These are phyloP conservation scores for Phenganax stokvisi DNA, from an alignment of 92 coral and sea anemone species.

Conservation along the genomic window DNA sequence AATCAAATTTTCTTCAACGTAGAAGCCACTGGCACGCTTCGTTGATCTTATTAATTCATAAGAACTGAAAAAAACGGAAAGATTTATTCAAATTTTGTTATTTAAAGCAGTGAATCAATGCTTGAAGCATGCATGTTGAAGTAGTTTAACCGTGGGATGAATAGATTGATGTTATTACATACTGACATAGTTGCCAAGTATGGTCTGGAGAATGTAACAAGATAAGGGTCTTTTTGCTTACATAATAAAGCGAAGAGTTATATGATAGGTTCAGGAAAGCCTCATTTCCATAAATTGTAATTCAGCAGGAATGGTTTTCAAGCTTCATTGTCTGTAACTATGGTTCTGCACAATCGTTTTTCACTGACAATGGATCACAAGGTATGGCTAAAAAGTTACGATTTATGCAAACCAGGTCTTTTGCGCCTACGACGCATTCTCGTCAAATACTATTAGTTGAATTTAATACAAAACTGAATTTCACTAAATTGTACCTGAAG, in stretches of 20 bases:
- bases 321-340: too few species aligned
- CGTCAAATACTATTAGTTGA: too few species aligned
- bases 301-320: too few species aligned
- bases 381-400: too few species aligned
- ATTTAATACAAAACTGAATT: too few species aligned
- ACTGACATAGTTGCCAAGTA: slow-evolving; percentile 4
- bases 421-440: too few species aligned
- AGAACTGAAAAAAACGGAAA: slow-evolving; percentile 2
- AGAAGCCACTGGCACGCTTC: slow-evolving; percentile 18
- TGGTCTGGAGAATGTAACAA: slow-evolving; percentile 1
- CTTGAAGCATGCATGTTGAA: background rate
- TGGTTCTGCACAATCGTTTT: too few species aligned
- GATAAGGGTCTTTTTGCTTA: background rate
- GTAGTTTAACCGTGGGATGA: background rate
- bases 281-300: too few species aligned
- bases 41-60: background rate
- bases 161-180: background rate
- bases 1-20: background rate
- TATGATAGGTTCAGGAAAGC: background rate
- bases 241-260: background rate
- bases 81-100: background rate
- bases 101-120: slow-evolving; percentile 26
- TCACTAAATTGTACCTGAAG: too few species aligned
- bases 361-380: too few species aligned
- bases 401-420: too few species aligned